Percentiles rank a stretch among this genome's conserved stretches.
Conservation (phyloP, 2,888 invertebrate species). For the Mythimna loreyi region DNA sequence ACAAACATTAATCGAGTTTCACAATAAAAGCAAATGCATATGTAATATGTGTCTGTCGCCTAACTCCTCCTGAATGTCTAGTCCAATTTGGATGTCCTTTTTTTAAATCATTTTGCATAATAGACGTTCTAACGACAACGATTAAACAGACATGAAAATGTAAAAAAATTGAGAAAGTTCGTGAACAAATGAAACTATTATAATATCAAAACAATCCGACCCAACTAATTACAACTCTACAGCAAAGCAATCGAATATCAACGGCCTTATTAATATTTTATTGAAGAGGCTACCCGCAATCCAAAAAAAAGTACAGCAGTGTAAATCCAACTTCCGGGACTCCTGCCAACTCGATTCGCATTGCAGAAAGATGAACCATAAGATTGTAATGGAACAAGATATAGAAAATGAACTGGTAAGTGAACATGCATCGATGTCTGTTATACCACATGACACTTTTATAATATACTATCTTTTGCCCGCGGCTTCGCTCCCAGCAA, state of each 20-base stretch:
- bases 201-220: neutral
- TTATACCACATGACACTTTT: constrained; percentile 24
- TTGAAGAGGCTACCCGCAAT: constrained; percentile 52
- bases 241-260: constrained; percentile 12
- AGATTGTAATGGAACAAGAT: constrained; percentile 72
- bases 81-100: too few species aligned
- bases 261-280: constrained; percentile 45
- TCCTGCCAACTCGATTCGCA: constrained; percentile 80
- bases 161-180: too few species aligned
- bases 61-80: too few species aligned
- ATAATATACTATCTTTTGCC: too few species aligned
- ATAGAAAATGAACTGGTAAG: constrained; percentile 66
- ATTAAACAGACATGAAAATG: too few species aligned
- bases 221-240: constrained; percentile 1
- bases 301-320: constrained; percentile 65
- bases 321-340: constrained; percentile 78
- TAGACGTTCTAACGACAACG: too few species aligned
- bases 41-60: too few species aligned
- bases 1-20: too few species aligned
- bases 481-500: too few species aligned
- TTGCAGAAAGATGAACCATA: constrained; percentile 82
- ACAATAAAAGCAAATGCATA: too few species aligned
- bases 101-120: too few species aligned
- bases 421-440: constrained; percentile 46
- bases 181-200: too few species aligned